Evolutionary conservation across 2,888 invertebrate genomes (phyloP), one percentile per base, ranked within the genome.

Genomic region (Enoplolaimus lenunculus): DNA sequence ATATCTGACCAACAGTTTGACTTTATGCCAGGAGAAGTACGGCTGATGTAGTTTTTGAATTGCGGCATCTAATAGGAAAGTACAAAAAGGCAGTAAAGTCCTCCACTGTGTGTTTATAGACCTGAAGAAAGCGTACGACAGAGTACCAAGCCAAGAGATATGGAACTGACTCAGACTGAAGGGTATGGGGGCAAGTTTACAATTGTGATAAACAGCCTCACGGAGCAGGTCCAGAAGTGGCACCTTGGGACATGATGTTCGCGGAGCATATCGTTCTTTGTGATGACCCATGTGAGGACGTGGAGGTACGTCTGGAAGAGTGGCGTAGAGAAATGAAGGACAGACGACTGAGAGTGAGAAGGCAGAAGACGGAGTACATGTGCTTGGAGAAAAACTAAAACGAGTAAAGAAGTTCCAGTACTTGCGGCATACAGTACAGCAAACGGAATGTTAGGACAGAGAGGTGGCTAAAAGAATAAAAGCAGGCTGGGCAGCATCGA

Each of bases 171-270:
- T 21, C 7, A 45, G 45, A 45, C 7, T 45, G 45, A 45, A 45
- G 21, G 21, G 21, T 21, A 21, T 21, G 7, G 45, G 21, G 45
- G 45, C 7, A 21, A 45, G 45, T 45, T 45, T 45, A 45, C 21
- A 45, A 45, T 21, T 21, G 45, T 45, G 7, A 45, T 21, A 21
- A 21, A 45, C 21, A 13, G 45, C 45, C 7, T 45, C 45, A 45
- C 45, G 21, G 45, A 45, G 7, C 45, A 45, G 45, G 21, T 45
- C 45, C 45, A 45, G 45, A 45, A 45, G 45, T 21, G 45, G 45
- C n/a, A 73, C 45, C 45, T 7, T 45, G 45, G 45, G 45, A 45
- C 45, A 45, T 45, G 45, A 45, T 45, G 45, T 21, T 45, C 45
- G 45, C 21, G 45, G 45, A 45, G 7, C 7, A 45, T 45, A 45